Evolutionary conservation across 1,140 invertebrate species (phyloP), one percentile per base, ranked within the genome.

Genomic region (Panagrolaimus sp.): DNA sequence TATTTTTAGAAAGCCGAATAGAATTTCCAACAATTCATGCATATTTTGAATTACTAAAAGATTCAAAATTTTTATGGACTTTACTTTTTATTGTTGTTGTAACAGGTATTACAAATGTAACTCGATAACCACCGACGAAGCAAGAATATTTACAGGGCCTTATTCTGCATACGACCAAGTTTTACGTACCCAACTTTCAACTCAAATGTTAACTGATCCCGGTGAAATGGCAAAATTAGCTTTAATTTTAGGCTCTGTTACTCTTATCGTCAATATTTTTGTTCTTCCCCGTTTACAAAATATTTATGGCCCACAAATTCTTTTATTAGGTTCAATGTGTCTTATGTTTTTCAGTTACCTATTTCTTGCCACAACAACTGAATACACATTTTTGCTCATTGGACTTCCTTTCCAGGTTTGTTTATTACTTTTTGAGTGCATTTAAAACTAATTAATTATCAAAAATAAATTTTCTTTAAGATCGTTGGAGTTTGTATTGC

Each of bases 341-440:
- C n/a, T 74, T 13, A 31, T 75, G 14, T 45, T 69, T 16, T 45
- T 46, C 14, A 67, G 62, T 47, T 77, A 77, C 46, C 16, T 73
- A n/a, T 76, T 71, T 64, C 67, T 77, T 20, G 61, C 71, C 27
- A 48, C 61, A 44, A 66, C 71, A 16, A 72, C 57, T 13, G 68
- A 76, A 7, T 72, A 63, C 43, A 57, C 67, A n/a, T 46, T 65
- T 38, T 43, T 76, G 14, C 63, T 77, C 20, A 71, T 77, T 43
- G 75, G 75, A 44, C 71, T 76, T 66, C 75, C 75, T 5, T 47
- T 77, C 53, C 75, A 76, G 68, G 69, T 71, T 38, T 16, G n/a
- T 69, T 20, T 42, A 65, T 23, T 43, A 23, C 38, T 20, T 27
- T 7, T 27, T 38, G 16, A 69, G 70, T 51, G 42, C 25, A 47